phyloP scores from a whole-genome alignment of 2,888 invertebrate species.

The Ceraclea dissimilis region DNA sequence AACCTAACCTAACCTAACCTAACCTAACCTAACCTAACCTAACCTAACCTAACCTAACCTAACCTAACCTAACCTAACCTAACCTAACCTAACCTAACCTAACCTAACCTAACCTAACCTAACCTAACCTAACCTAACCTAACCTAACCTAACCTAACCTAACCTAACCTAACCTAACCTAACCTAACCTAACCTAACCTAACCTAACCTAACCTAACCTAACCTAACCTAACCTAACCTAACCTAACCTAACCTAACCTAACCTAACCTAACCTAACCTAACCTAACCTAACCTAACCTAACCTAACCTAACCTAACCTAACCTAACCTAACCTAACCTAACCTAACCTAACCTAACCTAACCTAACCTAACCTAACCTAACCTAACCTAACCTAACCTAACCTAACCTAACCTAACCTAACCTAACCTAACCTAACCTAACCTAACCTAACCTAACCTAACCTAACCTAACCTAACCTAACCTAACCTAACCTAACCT shows the following conservation, averaged over 20 bases:
- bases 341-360: conserved; percentile 5
- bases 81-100: conserved; percentile 15
- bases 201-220: conserved; percentile 16
- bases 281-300: conserved; percentile 13
- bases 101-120: conserved; percentile 13
- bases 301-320: conserved; percentile 10
- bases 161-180: conserved; percentile 16
- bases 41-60: conserved; percentile 16
- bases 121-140: conserved; percentile 16
- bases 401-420: not conserved
- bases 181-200: conserved; percentile 15
- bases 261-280: conserved; percentile 16
- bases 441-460: not conserved
- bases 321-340: conserved; percentile 5
- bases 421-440: not conserved
- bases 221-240: conserved; percentile 16
- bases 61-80: conserved; percentile 16
- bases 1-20: conserved; percentile 16
- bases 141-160: conserved; percentile 14
- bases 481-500: not conserved
- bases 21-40: conserved; percentile 16
- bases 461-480: not conserved
- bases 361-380: conserved; percentile 1
- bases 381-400: not conserved
- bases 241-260: conserved; percentile 15